Percentiles rank a stretch among this genome's conserved stretches.
Conservation (phyloP, 2,888 invertebrate genomes). For the Drosophila stalkeri region DNA sequence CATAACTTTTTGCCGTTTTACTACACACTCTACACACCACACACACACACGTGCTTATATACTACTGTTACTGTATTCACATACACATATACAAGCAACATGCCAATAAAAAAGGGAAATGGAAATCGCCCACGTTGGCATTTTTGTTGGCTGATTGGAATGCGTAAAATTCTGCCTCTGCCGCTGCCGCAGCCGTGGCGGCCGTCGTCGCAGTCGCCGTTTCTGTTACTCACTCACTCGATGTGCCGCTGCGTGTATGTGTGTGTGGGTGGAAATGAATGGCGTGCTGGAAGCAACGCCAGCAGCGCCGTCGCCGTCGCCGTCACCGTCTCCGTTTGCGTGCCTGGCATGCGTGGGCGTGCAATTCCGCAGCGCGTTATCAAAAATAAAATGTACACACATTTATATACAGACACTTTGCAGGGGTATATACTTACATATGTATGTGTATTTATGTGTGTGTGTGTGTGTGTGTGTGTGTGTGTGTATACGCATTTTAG, state of each 20-base stretch:
- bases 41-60: constrained; percentile 9
- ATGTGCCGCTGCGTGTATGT: constrained; percentile 13
- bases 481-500: constrained; percentile 38
- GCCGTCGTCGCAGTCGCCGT: constrained; percentile 7
- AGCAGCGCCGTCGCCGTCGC: constrained; percentile 25
- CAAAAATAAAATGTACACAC: constrained; percentile 67
- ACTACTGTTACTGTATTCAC: constrained; percentile 13
- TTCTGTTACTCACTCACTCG: constrained; percentile 26
- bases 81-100: constrained; percentile 14
- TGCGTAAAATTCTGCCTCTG: constrained; percentile 69
- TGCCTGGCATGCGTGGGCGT: constrained; percentile 62
- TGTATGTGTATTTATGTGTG: neutral
- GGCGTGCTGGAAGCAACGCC: constrained; percentile 61
- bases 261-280: constrained; percentile 64
- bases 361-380: constrained; percentile 71
- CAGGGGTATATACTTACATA: constrained; percentile 8
- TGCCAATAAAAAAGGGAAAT: constrained; percentile 55
- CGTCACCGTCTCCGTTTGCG: constrained; percentile 34
- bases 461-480: constrained; percentile 18
- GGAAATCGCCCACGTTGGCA: constrained; percentile 66
- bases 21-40: constrained; percentile 36
- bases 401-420: constrained; percentile 11
- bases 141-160: constrained; percentile 72
- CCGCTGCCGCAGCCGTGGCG: neutral
- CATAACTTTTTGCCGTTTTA: constrained; percentile 65